Conservation (phyloP, 1,140 invertebrate genomes). For the Tetranychus urticae region DNA sequence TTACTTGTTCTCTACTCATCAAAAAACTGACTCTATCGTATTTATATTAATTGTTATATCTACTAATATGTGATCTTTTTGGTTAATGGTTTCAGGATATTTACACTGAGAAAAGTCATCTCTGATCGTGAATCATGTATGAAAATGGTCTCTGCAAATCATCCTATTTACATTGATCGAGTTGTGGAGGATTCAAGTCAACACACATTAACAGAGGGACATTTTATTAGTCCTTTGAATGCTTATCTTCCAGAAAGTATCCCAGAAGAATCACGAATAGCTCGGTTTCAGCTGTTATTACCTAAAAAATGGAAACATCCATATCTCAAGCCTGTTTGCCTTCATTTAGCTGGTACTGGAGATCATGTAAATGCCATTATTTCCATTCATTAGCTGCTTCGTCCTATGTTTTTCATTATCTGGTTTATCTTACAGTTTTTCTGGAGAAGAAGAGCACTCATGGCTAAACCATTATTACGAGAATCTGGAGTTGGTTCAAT, state of each 20-base stretch:
- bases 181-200: slow-evolving; percentile 36
- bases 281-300: slow-evolving; percentile 38
- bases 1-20: neutral
- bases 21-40: no score
- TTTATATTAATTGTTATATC: slow-evolving; percentile 13
- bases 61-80: no score
- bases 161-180: slow-evolving; percentile 68
- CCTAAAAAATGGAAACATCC: slow-evolving; percentile 48
- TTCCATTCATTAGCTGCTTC: neutral
- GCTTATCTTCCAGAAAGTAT: slow-evolving; percentile 59
- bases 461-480: slow-evolving; percentile 70
- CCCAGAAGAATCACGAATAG: slow-evolving; percentile 50
- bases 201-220: slow-evolving; percentile 54
- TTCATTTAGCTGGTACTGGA: slow-evolving; percentile 81
- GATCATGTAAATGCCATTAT: slow-evolving; percentile 56
- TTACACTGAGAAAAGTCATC: slow-evolving; percentile 67
- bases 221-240: slow-evolving; percentile 64
- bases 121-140: slow-evolving; percentile 55
- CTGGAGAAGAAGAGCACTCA: slow-evolving; percentile 62
- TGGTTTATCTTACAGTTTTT: slow-evolving; percentile 39
- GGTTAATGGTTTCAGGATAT: slow-evolving; percentile 35
- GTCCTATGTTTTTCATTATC: neutral
- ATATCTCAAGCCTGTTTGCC: slow-evolving; percentile 52
- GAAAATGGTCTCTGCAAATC: slow-evolving; percentile 49
- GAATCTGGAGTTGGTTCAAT: slow-evolving; percentile 75